Base-by-base conservation (phyloP, 2,113 vertebrate species). In the Zosterops hypoxanthus region DNA sequence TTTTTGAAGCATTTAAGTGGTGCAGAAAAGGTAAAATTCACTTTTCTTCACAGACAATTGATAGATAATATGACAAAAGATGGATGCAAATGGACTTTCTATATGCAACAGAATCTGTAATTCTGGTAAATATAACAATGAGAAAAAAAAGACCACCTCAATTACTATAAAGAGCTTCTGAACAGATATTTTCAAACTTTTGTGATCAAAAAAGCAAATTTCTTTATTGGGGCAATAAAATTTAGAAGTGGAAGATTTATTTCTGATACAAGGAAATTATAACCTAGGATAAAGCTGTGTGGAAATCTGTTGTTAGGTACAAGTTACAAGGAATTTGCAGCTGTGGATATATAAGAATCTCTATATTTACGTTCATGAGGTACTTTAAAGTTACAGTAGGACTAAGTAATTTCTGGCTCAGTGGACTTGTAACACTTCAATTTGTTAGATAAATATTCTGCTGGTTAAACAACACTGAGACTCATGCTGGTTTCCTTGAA, bases 51-150 rank as follows among this genome's bases (percentile, higher is more conserved):
- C 8, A 53, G 39, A 5, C 2, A 2, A 77, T 34, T 26, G n/a
- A 73, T 24, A 75, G 19, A 55, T 55, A 86, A 23, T 18, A 29
- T 55, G 26, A 36, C 8, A 59, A 53, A 84, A 68, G 17, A 53
- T 52, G 12, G 9, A 53, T 64, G 9, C 13, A 71, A 70, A 63
- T 60, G 8, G 24, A 47, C 88, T 95, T 92, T 69, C 72, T 82
- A 87, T 66, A 52, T 78, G 24, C 52, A 94, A 91, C 41, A 83
- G 52, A 80, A 91, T 88, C 71, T 90, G 53, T 81, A 82, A 92
- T 92, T 95, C 52, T 92, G 36, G 49, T 66, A 65, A 80, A 73
- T 34, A 56, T 5, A 71, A 19, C 16, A 85, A 68, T 86, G 49
- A 91, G 34, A 86, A 8, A 84, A 61, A 64, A 36, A n/a, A 77